Conservation (phyloP, 2,888 invertebrate genomes). For the Melanargia galathea region DNA sequence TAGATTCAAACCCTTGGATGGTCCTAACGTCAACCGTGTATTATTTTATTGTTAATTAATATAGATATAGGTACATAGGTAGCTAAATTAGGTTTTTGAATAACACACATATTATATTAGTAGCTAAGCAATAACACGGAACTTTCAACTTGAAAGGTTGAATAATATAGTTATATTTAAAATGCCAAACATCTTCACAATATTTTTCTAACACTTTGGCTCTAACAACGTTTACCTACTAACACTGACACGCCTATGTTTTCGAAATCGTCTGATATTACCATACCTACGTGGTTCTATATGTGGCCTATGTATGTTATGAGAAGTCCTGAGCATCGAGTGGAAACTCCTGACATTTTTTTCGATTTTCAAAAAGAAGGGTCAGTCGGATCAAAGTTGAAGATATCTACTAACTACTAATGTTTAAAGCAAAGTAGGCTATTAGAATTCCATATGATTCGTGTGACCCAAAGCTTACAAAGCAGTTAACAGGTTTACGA, state of each 20-base stretch:
- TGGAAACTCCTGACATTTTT: too few species aligned
- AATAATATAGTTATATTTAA: too few species aligned
- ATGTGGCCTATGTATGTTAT: background rate
- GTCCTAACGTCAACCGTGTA: too few species aligned
- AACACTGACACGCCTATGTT: constrained; percentile 16
- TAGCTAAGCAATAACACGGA: background rate
- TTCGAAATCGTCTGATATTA: background rate
- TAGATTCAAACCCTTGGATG: too few species aligned
- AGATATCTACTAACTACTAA: too few species aligned
- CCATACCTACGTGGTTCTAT: background rate
- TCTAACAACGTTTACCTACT: constrained; percentile 2
- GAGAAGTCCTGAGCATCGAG: too few species aligned
- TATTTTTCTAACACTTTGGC: constrained; percentile 24
- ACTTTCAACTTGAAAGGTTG: background rate
- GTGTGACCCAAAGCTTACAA: constrained; percentile 24
- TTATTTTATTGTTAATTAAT: too few species aligned
- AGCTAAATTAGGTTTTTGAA: too few species aligned
- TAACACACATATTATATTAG: too few species aligned
- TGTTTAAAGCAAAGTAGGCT: background rate
- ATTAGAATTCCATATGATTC: constrained; percentile 23
- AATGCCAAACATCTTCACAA: constrained; percentile 9
- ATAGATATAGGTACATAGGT: too few species aligned
- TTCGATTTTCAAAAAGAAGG: too few species aligned
- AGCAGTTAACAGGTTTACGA: constrained; percentile 26
- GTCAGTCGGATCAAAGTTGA: too few species aligned